phyloP scores from a whole-genome alignment of 2,113 vertebrate species.

The Gadus chalcogrammus region DNA sequence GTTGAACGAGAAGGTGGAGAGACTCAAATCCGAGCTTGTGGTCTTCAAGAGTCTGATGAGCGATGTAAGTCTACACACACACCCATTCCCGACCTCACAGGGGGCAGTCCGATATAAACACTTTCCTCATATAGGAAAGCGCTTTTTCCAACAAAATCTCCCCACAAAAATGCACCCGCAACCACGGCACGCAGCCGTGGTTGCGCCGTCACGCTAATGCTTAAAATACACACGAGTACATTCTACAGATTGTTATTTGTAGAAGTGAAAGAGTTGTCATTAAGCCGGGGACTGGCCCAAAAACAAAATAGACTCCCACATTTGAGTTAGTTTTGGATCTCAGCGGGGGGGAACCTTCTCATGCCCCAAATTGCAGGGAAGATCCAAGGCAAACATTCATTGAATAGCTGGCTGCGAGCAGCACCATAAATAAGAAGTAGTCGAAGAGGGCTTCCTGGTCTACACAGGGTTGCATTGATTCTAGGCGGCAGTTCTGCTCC shows the following conservation, averaged over 20 bases:
- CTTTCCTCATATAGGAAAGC: too few relatives aligned
- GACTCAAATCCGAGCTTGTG: constrained; percentile 92
- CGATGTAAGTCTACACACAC: constrained; percentile 82
- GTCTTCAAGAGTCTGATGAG: constrained; percentile 98
- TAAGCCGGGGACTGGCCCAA: too few relatives aligned
- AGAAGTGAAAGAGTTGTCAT: too few relatives aligned
- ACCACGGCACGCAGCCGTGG: too few relatives aligned
- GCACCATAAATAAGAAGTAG: constrained; percentile 21
- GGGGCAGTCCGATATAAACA: neutral
- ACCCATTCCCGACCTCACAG: neutral
- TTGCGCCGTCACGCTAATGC: too few relatives aligned
- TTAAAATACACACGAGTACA: too few relatives aligned
- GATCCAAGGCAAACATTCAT: constrained; percentile 33
- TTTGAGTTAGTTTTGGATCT: too few relatives aligned
- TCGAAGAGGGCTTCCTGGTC: constrained; percentile 41
- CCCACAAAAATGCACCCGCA: too few relatives aligned
- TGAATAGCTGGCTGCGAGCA: constrained; percentile 35
- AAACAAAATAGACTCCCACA: too few relatives aligned
- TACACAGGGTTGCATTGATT: constrained; percentile 44
- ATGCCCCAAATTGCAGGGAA: constrained; percentile 16
- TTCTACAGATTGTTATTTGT: too few relatives aligned
- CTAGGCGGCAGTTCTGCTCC: constrained; percentile 24
- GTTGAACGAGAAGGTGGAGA: constrained; percentile 89
- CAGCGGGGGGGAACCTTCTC: too few relatives aligned
- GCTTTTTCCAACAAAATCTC: too few relatives aligned